Evolutionary conservation across 2,113 vertebrate genomes (phyloP).

Genomic region (Butorides virescens): DNA sequence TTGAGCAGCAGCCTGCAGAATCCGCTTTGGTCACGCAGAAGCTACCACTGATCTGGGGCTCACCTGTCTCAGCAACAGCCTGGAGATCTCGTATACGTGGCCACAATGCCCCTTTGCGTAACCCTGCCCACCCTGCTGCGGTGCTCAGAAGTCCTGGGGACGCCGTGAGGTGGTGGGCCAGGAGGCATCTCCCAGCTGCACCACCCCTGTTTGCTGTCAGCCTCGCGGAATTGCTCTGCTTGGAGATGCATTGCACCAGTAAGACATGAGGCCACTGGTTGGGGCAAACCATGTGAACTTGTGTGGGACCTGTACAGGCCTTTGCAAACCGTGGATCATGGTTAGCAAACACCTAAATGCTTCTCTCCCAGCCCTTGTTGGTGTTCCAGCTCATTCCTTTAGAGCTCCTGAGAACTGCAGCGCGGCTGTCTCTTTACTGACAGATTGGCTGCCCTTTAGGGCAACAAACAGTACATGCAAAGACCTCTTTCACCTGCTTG

Average conservation of each 20-base stretch:
- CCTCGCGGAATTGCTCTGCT: background rate
- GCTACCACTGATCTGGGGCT: background rate
- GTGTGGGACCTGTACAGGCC: accelerated
- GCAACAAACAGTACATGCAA: background rate
- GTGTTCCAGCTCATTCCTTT: background rate
- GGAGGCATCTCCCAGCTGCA: background rate
- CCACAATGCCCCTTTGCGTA: background rate
- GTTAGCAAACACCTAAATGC: background rate
- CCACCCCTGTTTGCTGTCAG: background rate
- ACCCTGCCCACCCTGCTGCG: background rate
- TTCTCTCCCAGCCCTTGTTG: accelerated
- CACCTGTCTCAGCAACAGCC: background rate
- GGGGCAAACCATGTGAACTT: background rate
- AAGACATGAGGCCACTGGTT: background rate
- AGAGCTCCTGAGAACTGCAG: background rate
- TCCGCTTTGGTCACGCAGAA: background rate
- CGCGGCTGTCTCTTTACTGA: accelerated
- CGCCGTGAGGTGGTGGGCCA: background rate
- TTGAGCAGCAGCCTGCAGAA: background rate
- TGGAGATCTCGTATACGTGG: background rate
- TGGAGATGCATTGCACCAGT: background rate
- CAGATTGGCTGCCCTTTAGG: background rate
- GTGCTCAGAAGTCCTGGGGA: background rate
- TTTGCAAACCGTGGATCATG: background rate
- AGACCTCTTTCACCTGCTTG: background rate